Conservation (phyloP, 2,797 vertebrate species). For the Scyliorhinus canicula region DNA sequence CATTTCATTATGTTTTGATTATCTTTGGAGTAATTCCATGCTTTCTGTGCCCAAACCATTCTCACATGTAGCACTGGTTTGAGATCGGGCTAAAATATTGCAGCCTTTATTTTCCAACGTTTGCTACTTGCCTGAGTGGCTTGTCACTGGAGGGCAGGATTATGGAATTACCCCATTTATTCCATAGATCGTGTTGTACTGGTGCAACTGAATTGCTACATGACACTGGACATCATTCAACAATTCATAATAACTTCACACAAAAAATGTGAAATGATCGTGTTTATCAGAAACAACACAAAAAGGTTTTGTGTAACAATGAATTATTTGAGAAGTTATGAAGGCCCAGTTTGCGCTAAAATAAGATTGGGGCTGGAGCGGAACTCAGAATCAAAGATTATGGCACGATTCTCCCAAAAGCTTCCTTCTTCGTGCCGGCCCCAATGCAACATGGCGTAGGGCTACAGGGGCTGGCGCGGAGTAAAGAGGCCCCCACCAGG, state of each 20-base stretch:
- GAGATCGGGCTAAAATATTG: neutral
- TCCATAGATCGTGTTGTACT: neutral
- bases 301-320: neutral
- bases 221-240: neutral
- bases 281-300: neutral
- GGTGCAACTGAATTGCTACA: neutral
- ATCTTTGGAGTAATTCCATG: too few species aligned
- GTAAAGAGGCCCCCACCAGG: too few species aligned
- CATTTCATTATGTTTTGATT: neutral
- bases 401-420: too few species aligned
- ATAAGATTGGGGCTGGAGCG: neutral
- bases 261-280: neutral
- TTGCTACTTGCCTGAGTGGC: neutral
- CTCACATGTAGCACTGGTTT: neutral
- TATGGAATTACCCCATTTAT: neutral
- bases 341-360: neutral
- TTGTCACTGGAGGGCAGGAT: neutral
- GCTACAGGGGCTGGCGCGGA: too few species aligned
- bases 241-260: neutral
- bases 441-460: too few species aligned
- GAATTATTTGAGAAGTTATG: neutral
- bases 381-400: too few species aligned
- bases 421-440: too few species aligned
- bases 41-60: neutral
- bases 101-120: neutral